Percentiles rank a stretch among this genome's conserved stretches.
phyloP scores from a whole-genome alignment of 2,797 vertebrate genomes.

The Acanthopagrus latus region DNA sequence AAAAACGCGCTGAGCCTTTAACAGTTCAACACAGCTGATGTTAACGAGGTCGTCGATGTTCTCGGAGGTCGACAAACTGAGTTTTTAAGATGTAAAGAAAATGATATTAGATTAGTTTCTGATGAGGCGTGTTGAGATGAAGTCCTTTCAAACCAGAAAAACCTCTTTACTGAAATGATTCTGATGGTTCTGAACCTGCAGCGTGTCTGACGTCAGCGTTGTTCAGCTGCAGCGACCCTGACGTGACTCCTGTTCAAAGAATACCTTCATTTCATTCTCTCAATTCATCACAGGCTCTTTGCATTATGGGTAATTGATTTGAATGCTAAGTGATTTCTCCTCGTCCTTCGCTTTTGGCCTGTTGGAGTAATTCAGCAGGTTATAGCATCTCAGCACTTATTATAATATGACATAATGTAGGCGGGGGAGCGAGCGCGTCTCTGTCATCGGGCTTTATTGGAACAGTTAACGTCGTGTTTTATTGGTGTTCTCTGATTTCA shows the following conservation, averaged over 20 bases:
- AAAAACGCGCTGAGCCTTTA: not conserved
- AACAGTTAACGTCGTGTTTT: slow-evolving; percentile 35
- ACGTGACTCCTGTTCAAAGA: slow-evolving; percentile 24
- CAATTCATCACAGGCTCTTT: slow-evolving; percentile 36
- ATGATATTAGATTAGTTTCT: no score
- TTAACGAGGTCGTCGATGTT: no score
- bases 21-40: not conserved
- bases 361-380: slow-evolving; percentile 34
- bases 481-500: not conserved
- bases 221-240: not conserved
- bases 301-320: slow-evolving; percentile 46
- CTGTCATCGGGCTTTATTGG: slow-evolving; percentile 33
- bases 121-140: not conserved
- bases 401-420: slow-evolving; percentile 28
- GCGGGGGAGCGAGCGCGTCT: slow-evolving; percentile 22
- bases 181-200: not conserved
- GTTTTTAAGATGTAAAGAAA: not conserved
- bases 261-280: slow-evolving; percentile 4
- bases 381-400: slow-evolving; percentile 46
- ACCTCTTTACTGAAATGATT: not conserved
- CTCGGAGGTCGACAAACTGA: not conserved
- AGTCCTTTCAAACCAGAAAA: not conserved
- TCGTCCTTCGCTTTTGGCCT: slow-evolving; percentile 13
- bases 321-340: slow-evolving; percentile 32
- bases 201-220: not conserved